phyloP scores from a whole-genome alignment of 2,113 vertebrate species.

The Aptenodytes forsteri region DNA sequence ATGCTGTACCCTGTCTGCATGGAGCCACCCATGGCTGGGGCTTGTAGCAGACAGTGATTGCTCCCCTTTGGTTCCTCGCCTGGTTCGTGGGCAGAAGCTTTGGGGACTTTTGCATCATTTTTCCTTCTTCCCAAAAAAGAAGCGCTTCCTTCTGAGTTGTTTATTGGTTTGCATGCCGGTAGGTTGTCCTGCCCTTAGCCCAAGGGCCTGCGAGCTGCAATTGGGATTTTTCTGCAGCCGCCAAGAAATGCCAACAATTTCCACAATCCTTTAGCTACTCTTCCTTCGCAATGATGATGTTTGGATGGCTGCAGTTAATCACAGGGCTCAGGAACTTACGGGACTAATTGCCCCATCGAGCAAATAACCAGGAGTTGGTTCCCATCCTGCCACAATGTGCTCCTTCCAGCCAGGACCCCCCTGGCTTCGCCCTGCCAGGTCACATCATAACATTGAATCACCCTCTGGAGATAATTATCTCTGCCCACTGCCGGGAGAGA shows the following conservation, averaged over 20 bases:
- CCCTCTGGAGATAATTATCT: not conserved
- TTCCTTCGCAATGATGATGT: not conserved
- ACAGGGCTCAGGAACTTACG: not conserved
- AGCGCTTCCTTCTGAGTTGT: not conserved
- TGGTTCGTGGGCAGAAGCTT: rapidly evolving
- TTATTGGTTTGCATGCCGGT: not conserved
- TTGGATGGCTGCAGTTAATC: not conserved
- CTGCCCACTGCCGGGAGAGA: not conserved
- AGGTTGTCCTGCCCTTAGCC: not conserved
- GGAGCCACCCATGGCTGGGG: not conserved
- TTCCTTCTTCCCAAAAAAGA: not conserved
- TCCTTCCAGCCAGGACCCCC: not conserved
- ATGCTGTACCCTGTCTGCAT: not conserved
- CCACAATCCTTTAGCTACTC: not conserved
- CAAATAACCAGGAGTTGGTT: not conserved
- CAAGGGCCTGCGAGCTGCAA: not conserved
- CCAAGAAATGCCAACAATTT: not conserved
- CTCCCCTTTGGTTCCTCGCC: rapidly evolving
- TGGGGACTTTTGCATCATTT: not conserved
- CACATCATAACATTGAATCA: not conserved
- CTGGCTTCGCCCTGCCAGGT: not conserved
- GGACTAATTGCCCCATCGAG: not conserved
- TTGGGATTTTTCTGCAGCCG: not conserved
- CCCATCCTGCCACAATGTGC: not conserved
- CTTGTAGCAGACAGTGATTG: not conserved